Conservation (phyloP, 2,113 vertebrate genomes). For the Damaliscus lunatus region DNA sequence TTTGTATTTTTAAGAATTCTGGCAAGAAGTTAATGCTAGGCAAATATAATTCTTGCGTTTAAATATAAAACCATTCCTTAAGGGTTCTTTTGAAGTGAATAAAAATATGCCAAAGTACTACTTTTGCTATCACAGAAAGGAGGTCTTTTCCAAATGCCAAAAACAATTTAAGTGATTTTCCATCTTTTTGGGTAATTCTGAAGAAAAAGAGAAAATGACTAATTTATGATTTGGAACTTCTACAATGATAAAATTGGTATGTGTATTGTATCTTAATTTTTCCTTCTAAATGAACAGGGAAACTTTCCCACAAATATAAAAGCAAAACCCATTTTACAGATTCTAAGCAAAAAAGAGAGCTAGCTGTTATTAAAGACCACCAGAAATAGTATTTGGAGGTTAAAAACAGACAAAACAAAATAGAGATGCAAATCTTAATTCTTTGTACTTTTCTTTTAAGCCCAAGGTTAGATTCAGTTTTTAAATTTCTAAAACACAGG, state of each 20-base stretch:
- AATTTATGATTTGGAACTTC: background rate
- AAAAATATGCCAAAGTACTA: conserved; percentile 64
- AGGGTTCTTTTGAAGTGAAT: conserved; percentile 58
- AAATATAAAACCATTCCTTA: conserved; percentile 51
- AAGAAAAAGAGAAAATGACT: conserved; percentile 1
- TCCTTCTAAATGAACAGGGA: background rate
- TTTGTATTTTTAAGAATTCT: background rate
- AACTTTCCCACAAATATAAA: background rate
- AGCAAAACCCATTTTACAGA: background rate
- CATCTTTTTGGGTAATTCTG: background rate
- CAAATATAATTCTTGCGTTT: conserved; percentile 60
- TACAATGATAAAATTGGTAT: background rate
- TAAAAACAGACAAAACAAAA: background rate
- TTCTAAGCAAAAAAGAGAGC: conserved; percentile 24
- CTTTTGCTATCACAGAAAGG: conserved; percentile 58
- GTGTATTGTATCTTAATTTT: background rate
- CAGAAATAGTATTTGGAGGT: background rate
- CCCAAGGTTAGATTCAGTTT: background rate
- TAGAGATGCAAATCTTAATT: background rate
- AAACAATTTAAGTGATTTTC: conserved; percentile 44
- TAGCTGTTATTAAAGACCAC: background rate
- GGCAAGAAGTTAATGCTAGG: conserved; percentile 46
- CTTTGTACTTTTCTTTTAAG: background rate
- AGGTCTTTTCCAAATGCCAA: conserved; percentile 59
- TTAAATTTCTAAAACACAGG: background rate